Base-by-base conservation (phyloP, 2,113 vertebrate species). In the Lamprotornis superbus region DNA sequence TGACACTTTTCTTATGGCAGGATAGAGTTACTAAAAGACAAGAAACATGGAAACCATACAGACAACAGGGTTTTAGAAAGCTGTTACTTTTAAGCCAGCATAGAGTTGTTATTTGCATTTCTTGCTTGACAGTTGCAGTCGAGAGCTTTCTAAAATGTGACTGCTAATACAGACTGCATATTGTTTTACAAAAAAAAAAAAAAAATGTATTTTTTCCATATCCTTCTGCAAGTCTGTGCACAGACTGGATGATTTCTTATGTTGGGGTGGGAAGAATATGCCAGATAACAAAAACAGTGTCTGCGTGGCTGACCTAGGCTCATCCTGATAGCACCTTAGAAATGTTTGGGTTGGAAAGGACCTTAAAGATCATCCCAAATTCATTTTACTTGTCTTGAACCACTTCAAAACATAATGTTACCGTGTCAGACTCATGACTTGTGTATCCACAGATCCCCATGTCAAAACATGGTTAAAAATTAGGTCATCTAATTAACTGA, bases 101-200 rank as follows among this genome's bases (percentile, higher is more conserved):
- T 61, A 42, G 68, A 79, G 63, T 52, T 87, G 37, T 71, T 69
- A 83, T 85, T 89, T 93, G 71, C 55, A 65, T 90, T 82, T 87
- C 59, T 91, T 95, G 33, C 67, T 76, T 95, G 93, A 94, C 94
- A 92, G 79, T 59, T 90, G 82, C 87, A 83, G 60, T 74, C 6
- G 3, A 21, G 47, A 94, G 24, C 65, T 89, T 87, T 81, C 46
- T 71, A 82, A 96, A 90, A 73, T 0, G 4, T 73, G 46, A 15
- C 33, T 76, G 31, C 35, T 94, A 91, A 85, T 79, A 55, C 28
- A 82, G 57, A 57, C 42, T 61, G 25, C 30, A 19, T 67, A 57
- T 77, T 74, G 47, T 59, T 93, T 67, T 67, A 65, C 25, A 11
- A 63, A 74, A 28, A 27, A 81, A 78, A 57, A 39, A 23, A 33